phyloP scores from a whole-genome alignment of 2,888 invertebrate species.

The Cacoxenus indagator region DNA sequence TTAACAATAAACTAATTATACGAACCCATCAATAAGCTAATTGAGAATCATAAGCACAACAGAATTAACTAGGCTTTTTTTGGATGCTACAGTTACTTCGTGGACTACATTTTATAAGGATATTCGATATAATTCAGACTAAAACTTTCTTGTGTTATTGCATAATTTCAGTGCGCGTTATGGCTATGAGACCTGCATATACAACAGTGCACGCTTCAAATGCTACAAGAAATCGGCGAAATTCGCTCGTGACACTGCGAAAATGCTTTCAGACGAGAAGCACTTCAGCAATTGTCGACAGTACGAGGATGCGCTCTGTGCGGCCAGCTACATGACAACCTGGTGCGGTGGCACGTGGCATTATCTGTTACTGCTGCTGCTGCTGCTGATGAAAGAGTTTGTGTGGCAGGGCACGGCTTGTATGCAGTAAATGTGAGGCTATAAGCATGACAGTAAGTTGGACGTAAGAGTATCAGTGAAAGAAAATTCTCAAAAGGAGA shows the following conservation, averaged over 20 bases:
- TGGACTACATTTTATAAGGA: too few relatives aligned
- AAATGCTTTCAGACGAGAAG: slow-evolving; percentile 68
- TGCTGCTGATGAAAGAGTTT: not conserved
- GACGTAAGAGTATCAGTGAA: not conserved
- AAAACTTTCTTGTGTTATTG: not conserved
- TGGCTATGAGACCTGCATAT: slow-evolving; percentile 70
- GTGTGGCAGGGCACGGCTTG: not conserved
- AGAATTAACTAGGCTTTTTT: too few relatives aligned
- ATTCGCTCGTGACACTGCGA: slow-evolving; percentile 68
- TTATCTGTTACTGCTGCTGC: not conserved
- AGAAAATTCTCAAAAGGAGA: too few relatives aligned
- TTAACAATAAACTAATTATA: too few relatives aligned
- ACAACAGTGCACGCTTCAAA: slow-evolving; percentile 69
- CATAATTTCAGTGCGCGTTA: slow-evolving; percentile 62
- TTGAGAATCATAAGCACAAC: too few relatives aligned
- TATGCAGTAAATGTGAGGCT: not conserved
- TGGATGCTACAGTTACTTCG: too few relatives aligned
- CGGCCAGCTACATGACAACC: slow-evolving; percentile 12
- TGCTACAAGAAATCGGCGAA: slow-evolving; percentile 67
- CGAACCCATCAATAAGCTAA: too few relatives aligned
- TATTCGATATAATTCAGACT: too few relatives aligned
- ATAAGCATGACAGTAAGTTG: not conserved
- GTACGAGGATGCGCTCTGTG: slow-evolving; percentile 61
- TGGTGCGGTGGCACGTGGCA: slow-evolving; percentile 7
- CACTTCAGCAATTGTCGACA: slow-evolving; percentile 68